These are phyloP conservation scores for Maccullochella peelii DNA, from an alignment of 2,113 vertebrate species.

Conservation along the genomic window DNA sequence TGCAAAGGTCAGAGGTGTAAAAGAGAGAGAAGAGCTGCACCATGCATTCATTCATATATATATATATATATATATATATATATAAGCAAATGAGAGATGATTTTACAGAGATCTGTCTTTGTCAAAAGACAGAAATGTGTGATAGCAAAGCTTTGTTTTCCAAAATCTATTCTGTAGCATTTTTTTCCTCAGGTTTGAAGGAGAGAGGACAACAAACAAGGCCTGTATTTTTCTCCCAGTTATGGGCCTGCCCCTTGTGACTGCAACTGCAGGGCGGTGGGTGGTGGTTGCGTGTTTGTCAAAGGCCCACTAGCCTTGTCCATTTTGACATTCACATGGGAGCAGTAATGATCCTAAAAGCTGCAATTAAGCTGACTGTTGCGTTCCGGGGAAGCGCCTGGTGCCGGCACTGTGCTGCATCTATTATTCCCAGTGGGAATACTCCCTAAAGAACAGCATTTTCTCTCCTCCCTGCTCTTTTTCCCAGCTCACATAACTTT, in stretches of 20 bases:
- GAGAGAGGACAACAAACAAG: slow-evolving; percentile 61
- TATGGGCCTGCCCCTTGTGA: slow-evolving; percentile 69
- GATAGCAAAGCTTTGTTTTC: slow-evolving; percentile 24
- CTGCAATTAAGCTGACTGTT: slow-evolving; percentile 87
- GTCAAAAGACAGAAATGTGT: not conserved
- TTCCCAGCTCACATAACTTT: slow-evolving; percentile 46
- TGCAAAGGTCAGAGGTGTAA: slow-evolving; percentile 60
- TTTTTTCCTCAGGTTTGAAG: slow-evolving; percentile 37
- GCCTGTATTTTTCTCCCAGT: slow-evolving; percentile 72
- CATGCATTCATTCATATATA: not conserved
- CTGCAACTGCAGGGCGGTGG: slow-evolving; percentile 66
- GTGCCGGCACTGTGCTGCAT: slow-evolving; percentile 71
- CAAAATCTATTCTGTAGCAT: slow-evolving; percentile 35
- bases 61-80: not conserved
- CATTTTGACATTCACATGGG: slow-evolving; percentile 87
- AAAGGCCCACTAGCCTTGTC: slow-evolving; percentile 81
- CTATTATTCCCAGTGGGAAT: slow-evolving; percentile 84
- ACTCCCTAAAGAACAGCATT: slow-evolving; percentile 71
- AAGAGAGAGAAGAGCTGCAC: slow-evolving; percentile 26
- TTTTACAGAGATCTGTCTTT: not conserved
- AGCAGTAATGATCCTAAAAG: slow-evolving; percentile 88
- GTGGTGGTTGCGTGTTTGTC: slow-evolving; percentile 80
- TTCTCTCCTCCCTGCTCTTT: slow-evolving; percentile 40
- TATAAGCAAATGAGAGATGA: not conserved
- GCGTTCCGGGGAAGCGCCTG: slow-evolving; percentile 81